These are phyloP conservation scores for Ciconia maguari DNA, from an alignment of 2,113 vertebrate species.

Conservation along the genomic window DNA sequence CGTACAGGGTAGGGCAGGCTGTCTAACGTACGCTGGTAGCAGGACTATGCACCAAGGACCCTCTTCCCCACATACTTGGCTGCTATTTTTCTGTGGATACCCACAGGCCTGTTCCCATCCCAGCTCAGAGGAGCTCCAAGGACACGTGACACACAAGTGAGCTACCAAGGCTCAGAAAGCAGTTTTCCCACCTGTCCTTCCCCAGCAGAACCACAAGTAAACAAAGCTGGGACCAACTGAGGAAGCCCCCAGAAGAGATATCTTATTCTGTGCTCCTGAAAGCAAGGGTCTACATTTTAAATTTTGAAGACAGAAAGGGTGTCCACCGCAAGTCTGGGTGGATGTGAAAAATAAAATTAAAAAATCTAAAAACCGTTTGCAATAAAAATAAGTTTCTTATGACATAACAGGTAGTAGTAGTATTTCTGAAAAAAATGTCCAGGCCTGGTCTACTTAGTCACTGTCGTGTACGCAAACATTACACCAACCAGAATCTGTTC, in stretches of 20 bases:
- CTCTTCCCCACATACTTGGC: background rate
- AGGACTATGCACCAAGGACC: background rate
- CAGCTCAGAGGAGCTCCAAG: background rate
- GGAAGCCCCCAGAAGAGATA: background rate
- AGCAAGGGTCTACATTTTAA: background rate
- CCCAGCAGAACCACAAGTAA: background rate
- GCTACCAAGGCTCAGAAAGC: background rate
- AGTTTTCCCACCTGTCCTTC: background rate
- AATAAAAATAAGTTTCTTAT: background rate
- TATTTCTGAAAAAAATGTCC: background rate
- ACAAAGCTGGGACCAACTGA: background rate
- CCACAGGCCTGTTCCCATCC: background rate
- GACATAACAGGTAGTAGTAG: background rate
- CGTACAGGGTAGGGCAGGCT: background rate
- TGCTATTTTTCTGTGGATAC: background rate
- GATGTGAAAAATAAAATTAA: background rate
- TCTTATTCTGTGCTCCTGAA: background rate
- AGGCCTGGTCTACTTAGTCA: background rate
- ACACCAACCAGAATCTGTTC: background rate
- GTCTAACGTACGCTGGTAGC: fast-evolving
- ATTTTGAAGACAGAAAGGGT: background rate
- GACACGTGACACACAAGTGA: background rate
- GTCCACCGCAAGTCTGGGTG: fast-evolving
- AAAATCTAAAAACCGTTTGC: background rate
- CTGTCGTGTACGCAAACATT: background rate